Evolutionary conservation across 2,113 vertebrate species (phyloP).

Genomic region (Coptodon rendalli): DNA sequence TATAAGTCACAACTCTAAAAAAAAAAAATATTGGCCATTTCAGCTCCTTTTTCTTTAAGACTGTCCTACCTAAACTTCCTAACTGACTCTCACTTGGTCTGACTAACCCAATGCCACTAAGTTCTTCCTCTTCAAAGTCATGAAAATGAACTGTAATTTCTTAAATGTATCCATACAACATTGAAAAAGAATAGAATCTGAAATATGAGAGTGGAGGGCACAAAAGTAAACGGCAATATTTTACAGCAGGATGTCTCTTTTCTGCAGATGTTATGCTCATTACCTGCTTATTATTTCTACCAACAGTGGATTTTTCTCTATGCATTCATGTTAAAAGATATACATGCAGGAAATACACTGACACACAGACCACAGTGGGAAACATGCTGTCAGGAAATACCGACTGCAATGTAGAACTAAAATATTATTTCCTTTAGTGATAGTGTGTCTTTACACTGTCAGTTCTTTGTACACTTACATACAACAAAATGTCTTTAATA

Average conservation of each 20-base stretch:
- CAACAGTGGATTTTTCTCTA: not conserved
- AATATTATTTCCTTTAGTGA: not conserved
- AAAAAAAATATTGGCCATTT: not conserved
- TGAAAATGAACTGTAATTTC: not conserved
- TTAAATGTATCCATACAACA: not conserved
- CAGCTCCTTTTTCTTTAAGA: not conserved
- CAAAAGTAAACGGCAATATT: not conserved
- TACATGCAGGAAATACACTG: not conserved
- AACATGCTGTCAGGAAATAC: not conserved
- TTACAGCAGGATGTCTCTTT: not conserved
- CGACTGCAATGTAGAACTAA: not conserved
- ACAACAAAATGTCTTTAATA: not conserved
- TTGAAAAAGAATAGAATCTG: not conserved
- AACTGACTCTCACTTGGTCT: not conserved
- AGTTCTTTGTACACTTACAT: not conserved
- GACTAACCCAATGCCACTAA: not conserved
- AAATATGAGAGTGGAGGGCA: not conserved
- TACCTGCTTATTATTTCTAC: rapidly evolving
- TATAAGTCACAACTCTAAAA: not conserved
- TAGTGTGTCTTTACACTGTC: not conserved
- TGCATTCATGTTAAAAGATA: not conserved
- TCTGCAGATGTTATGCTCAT: not conserved
- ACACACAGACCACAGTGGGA: not conserved
- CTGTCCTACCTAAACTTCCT: not conserved
- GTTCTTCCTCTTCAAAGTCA: not conserved